Evolutionary conservation across 1,140 invertebrate species (phyloP).

Genomic region (Monochamus saltuarius): DNA sequence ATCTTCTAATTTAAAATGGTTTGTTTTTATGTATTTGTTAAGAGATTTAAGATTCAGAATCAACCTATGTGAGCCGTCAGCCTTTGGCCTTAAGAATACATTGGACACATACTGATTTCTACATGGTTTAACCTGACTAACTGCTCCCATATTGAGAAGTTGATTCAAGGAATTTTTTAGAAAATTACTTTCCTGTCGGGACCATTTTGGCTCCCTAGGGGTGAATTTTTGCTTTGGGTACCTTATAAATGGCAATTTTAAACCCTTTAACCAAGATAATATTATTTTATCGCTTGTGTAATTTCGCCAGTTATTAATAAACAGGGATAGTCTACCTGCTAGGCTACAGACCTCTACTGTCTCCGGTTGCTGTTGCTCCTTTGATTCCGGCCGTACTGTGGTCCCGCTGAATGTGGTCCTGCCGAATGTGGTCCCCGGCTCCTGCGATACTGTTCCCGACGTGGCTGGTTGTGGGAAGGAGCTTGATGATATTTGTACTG

Average conservation of each 20-base stretch:
- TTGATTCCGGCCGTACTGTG: too few relatives aligned
- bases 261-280: constrained; percentile 15
- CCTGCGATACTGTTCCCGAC: background rate
- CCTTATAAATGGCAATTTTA: constrained; percentile 16
- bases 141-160: too few relatives aligned
- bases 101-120: background rate
- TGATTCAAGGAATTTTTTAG: background rate
- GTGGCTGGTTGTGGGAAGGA: too few relatives aligned
- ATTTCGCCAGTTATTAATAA: background rate
- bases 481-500: too few relatives aligned
- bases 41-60: background rate
- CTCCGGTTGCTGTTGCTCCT: background rate
- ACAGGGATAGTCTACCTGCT: background rate
- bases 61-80: background rate
- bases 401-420: background rate
- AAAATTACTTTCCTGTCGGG: background rate
- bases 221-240: constrained; percentile 3
- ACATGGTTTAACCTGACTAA: background rate
- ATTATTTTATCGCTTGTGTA: constrained; percentile 9
- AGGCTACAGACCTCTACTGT: background rate
- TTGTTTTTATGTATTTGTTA: background rate
- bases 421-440: background rate
- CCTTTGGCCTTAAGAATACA: background rate
- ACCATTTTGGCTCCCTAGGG: constrained; percentile 13
- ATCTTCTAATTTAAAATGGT: constrained; percentile 2